A percentile compares a stretch with the other conserved stretches of the same genome.
Conservation (phyloP, 2,113 vertebrate species). For the Paraplagusia blochii region DNA sequence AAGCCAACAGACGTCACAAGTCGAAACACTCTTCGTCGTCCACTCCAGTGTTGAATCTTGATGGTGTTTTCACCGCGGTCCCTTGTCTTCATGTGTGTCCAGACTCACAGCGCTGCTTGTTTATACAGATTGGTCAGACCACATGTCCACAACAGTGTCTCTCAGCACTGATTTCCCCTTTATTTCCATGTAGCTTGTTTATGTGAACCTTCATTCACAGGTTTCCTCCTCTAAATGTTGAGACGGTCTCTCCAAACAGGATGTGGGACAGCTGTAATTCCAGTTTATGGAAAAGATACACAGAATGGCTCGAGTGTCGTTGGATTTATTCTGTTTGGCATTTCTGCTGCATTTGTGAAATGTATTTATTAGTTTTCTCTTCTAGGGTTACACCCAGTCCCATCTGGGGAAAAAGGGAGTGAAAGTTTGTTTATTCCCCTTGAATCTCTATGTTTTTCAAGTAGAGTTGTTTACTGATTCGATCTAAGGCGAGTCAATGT, state of each 20-base stretch:
- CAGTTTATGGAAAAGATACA: constrained; percentile 37
- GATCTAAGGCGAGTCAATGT: no score
- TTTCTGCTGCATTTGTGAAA: not conserved
- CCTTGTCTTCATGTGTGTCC: constrained; percentile 32
- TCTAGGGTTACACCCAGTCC: not conserved
- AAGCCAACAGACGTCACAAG: no score
- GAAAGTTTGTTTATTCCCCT: not conserved
- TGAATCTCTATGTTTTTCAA: no score
- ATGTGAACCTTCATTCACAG: constrained; percentile 14
- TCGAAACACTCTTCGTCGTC: not conserved
- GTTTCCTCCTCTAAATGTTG: constrained; percentile 55
- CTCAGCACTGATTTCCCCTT: not conserved
- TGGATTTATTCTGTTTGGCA: constrained; percentile 9
- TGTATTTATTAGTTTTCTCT: not conserved
- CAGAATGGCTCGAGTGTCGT: constrained; percentile 6
- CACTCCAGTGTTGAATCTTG: constrained; percentile 49
- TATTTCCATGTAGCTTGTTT: constrained; percentile 29
- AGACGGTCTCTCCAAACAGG: constrained; percentile 64
- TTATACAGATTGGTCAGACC: constrained; percentile 24
- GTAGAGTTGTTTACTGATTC: no score
- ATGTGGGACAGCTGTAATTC: constrained; percentile 40
- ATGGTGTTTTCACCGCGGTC: constrained; percentile 21
- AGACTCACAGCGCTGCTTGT: constrained; percentile 29
- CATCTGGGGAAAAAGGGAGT: not conserved
- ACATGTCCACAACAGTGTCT: constrained; percentile 34